These are phyloP conservation scores for Lacerta bilineata DNA, from an alignment of 2,797 vertebrate genomes.

Conservation along the genomic window DNA sequence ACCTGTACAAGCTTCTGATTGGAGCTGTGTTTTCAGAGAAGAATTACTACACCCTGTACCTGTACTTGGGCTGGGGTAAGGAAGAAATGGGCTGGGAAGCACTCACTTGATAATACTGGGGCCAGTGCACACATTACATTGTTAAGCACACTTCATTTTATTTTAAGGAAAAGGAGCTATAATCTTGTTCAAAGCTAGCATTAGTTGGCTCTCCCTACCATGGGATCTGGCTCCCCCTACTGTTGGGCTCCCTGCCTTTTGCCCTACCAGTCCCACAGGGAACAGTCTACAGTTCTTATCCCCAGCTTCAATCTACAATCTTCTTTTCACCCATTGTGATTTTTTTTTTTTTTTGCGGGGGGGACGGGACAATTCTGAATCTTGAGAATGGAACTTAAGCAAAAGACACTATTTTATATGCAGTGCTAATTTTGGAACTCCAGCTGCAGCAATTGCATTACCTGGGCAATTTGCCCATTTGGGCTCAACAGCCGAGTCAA, in stretches of 20 bases:
- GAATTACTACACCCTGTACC: constrained; percentile 85
- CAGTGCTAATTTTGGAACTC: background rate
- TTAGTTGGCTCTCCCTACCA: too few relatives aligned
- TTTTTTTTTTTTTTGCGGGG: background rate
- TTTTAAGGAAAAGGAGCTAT: too few relatives aligned
- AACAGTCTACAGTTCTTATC: too few relatives aligned
- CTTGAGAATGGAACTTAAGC: background rate
- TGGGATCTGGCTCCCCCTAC: too few relatives aligned
- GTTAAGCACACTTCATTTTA: too few relatives aligned
- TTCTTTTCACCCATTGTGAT: too few relatives aligned
- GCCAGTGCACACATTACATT: background rate
- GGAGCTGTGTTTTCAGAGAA: constrained; percentile 85
- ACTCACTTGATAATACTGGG: too few relatives aligned
- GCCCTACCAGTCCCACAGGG: too few relatives aligned
- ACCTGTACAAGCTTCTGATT: constrained; percentile 87
- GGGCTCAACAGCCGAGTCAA: background rate
- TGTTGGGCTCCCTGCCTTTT: too few relatives aligned
- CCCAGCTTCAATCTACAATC: too few relatives aligned
- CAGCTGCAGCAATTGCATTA: too few relatives aligned
- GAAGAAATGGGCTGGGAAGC: constrained; percentile 36
- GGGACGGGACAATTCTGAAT: background rate
- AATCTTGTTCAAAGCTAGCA: too few relatives aligned
- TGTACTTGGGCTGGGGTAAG: constrained; percentile 89
- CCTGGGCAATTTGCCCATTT: background rate
- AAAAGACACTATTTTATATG: background rate